These are phyloP conservation scores for Sinocyclocheilus maitianheensis DNA, from an alignment of 2,113 vertebrate species.

Conservation along the genomic window DNA sequence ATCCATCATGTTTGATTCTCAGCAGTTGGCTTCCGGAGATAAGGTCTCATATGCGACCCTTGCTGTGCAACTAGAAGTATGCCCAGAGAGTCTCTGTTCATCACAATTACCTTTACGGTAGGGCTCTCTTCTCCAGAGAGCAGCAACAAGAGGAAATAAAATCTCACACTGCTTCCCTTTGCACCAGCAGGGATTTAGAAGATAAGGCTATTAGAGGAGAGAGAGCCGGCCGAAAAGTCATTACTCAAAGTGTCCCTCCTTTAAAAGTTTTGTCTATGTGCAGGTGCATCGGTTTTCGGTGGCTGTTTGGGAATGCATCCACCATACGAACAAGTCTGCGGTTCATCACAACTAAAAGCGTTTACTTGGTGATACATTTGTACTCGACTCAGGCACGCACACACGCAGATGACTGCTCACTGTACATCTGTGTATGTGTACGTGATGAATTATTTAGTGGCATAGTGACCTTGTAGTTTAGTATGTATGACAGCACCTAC, in stretches of 20 bases:
- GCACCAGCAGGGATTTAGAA: conserved; percentile 33
- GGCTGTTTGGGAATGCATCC: background rate
- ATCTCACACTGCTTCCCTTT: conserved; percentile 35
- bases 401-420: background rate
- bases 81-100: conserved; percentile 38
- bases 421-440: conserved; percentile 19
- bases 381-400: background rate
- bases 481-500: conserved; percentile 48
- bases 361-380: conserved; percentile 33
- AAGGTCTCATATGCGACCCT: conserved; percentile 22
- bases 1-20: conserved; percentile 49
- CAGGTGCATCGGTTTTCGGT: conserved; percentile 3
- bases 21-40: conserved; percentile 34
- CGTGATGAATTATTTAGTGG: conserved; percentile 45
- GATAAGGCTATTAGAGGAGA: conserved; percentile 36
- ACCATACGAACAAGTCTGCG: background rate
- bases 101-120: conserved; percentile 43
- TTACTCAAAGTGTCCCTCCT: conserved; percentile 14
- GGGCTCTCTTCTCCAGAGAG: conserved; percentile 31
- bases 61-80: conserved; percentile 32
- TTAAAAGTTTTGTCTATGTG: background rate
- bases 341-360: background rate
- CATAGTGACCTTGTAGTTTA: conserved; percentile 47
- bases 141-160: conserved; percentile 42
- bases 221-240: background rate